These are phyloP conservation scores for Halocaridina rubra DNA, from an alignment of 2,888 invertebrate species.

Conservation along the genomic window DNA sequence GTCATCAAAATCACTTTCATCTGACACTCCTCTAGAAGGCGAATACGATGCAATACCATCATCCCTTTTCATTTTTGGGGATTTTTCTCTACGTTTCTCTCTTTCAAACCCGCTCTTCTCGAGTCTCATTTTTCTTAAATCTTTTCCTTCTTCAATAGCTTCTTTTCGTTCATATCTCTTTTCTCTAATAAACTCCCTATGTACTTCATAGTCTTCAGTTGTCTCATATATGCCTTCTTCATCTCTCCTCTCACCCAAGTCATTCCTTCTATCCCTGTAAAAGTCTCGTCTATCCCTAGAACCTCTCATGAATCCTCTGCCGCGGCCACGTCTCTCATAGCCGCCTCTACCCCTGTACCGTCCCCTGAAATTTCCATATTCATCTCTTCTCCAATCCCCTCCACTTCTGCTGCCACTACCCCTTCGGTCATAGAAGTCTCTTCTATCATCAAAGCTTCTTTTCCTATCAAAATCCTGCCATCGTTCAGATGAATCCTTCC, in stretches of 20 bases:
- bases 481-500: not conserved
- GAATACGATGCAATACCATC: slow-evolving; percentile 36
- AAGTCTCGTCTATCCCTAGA: not conserved
- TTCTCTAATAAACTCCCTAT: not conserved
- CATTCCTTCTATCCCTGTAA: not conserved
- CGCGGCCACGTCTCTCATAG: not conserved
- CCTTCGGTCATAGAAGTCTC: not conserved
- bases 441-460: not conserved
- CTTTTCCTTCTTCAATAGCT: slow-evolving; percentile 1
- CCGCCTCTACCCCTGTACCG: not conserved
- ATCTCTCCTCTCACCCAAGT: not conserved
- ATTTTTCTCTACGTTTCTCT: not conserved
- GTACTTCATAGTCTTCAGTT: not conserved
- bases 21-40: slow-evolving; percentile 9
- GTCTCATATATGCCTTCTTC: not conserved
- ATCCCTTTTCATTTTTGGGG: not conserved
- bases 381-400: slow-evolving; percentile 7
- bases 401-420: not conserved
- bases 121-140: not conserved
- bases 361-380: not conserved
- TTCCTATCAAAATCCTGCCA: not conserved
- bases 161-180: not conserved
- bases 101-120: not conserved
- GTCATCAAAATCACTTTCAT: not conserved
- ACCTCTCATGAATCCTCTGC: not conserved